Conservation (phyloP, 2,797 vertebrate genomes). For the Psittacula echo region DNA sequence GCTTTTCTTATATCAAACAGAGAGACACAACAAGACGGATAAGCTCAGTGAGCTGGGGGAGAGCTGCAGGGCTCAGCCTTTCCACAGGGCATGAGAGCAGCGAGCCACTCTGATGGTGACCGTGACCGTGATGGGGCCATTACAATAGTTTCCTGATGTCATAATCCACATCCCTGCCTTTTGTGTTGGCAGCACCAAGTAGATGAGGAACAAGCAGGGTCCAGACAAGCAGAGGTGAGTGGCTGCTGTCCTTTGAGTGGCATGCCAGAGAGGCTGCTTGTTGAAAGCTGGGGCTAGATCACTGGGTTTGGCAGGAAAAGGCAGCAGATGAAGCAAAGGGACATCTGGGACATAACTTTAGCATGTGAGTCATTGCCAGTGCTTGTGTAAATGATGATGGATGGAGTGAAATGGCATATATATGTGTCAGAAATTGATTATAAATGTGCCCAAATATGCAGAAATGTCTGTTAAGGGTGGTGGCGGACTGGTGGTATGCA, state of each 20-base stretch:
- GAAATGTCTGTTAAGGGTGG: neutral
- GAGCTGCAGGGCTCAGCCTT: neutral
- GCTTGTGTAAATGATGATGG: neutral
- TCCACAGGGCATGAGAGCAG: neutral
- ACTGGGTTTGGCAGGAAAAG: neutral
- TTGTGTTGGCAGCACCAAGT: neutral
- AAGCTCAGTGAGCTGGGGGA: neutral
- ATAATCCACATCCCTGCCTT: neutral
- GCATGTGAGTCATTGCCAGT: neutral
- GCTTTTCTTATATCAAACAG: no score
- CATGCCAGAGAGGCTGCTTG: neutral
- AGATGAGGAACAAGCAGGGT: neutral
- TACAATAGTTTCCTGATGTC: neutral
- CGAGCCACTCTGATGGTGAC: neutral
- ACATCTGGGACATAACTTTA: neutral
- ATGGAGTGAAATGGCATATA: rapidly evolving
- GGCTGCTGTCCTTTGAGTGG: neutral
- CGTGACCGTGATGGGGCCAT: neutral
- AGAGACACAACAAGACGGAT: neutral
- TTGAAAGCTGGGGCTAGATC: neutral
- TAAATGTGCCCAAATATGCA: neutral
- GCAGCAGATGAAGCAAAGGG: neutral
- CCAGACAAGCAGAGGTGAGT: neutral
- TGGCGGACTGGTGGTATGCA: neutral
- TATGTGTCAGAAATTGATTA: neutral